Conservation (phyloP, 1,140 invertebrate species). For the Tetramorium simillimum region DNA sequence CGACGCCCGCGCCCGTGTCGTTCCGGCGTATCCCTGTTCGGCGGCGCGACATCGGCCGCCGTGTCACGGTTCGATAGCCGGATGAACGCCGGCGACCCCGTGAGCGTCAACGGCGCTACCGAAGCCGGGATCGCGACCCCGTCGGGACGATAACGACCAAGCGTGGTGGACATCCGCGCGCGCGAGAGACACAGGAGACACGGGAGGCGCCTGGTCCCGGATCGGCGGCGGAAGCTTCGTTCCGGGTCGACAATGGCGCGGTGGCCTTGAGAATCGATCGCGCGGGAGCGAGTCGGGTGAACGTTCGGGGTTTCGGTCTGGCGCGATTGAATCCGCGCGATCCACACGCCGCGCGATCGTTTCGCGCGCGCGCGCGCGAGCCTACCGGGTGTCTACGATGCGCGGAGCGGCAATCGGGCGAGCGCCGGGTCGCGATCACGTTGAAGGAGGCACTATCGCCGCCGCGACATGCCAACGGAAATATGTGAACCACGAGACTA, state of each 20-base stretch:
- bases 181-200: neutral
- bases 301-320: slow-evolving; percentile 25
- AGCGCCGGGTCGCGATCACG: neutral
- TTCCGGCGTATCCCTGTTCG: neutral
- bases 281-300: slow-evolving; percentile 31
- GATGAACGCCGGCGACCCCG: slow-evolving; percentile 69
- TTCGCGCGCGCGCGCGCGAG: neutral
- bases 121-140: neutral
- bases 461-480: neutral
- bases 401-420: neutral
- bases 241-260: slow-evolving; percentile 69
- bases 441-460: neutral
- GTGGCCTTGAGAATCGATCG: slow-evolving; percentile 55
- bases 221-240: slow-evolving; percentile 56
- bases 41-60: neutral
- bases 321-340: slow-evolving; percentile 33
- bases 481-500: neutral
- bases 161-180: neutral
- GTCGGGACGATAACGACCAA: neutral
- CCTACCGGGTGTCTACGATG: slow-evolving; percentile 52
- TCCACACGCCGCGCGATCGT: neutral
- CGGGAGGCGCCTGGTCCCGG: slow-evolving; percentile 30
- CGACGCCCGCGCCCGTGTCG: slow-evolving; percentile 26
- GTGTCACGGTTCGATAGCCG: slow-evolving; percentile 66
- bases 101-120: slow-evolving; percentile 20